These are phyloP conservation scores for Distichodus sexfasciatus DNA, from an alignment of 2,797 vertebrate species.

Conservation along the genomic window DNA sequence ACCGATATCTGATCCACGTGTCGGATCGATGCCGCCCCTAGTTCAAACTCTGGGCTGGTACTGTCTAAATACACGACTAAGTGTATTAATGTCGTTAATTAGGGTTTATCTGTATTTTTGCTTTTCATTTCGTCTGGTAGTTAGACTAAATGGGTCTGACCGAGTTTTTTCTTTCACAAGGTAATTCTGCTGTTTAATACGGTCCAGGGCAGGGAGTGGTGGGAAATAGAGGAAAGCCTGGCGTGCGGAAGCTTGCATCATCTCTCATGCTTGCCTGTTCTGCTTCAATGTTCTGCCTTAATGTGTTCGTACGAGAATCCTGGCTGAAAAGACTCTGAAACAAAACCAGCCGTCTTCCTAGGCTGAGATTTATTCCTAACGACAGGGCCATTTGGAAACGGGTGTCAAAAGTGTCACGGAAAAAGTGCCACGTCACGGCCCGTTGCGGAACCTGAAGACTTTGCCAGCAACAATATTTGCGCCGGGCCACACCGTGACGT, in stretches of 20 bases:
- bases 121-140: slow-evolving; percentile 60
- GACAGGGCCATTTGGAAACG: slow-evolving; percentile 80
- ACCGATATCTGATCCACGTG: too few species aligned
- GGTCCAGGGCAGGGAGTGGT: too few species aligned
- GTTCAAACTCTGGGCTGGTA: too few species aligned
- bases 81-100: too few species aligned
- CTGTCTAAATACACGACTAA: too few species aligned
- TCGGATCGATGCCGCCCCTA: too few species aligned
- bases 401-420: slow-evolving; percentile 81
- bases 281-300: slow-evolving; percentile 65
- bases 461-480: slow-evolving; percentile 79
- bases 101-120: slow-evolving; percentile 58
- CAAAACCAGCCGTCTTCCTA: slow-evolving; percentile 69
- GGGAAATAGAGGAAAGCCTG: too few species aligned
- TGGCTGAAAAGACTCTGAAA: slow-evolving; percentile 57
- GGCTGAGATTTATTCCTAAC: slow-evolving; percentile 71
- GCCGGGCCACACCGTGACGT: slow-evolving; percentile 59
- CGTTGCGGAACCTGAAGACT: slow-evolving; percentile 59
- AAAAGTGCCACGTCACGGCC: slow-evolving; percentile 72
- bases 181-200: too few species aligned
- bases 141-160: slow-evolving; percentile 64
- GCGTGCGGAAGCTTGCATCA: slow-evolving; percentile 72
- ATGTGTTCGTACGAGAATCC: slow-evolving; percentile 56
- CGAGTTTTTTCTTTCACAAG: slow-evolving; percentile 50
- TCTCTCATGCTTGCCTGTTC: slow-evolving; percentile 60